A percentile compares a stretch with the other conserved stretches of the same genome.
phyloP scores from a whole-genome alignment of 2,888 invertebrate species.

The Drosophila mercatorum region DNA sequence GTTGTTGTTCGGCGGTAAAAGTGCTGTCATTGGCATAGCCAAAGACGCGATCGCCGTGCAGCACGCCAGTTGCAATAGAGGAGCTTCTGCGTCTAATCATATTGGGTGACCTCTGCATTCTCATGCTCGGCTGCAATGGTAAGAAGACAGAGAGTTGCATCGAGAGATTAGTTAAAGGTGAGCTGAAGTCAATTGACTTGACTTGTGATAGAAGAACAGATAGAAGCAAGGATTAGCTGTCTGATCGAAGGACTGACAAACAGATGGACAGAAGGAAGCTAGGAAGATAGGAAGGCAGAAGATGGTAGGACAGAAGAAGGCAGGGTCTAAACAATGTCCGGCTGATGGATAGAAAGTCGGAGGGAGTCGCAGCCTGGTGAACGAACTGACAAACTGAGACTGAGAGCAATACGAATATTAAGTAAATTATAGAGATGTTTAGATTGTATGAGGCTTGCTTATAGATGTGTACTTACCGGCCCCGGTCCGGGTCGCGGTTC shows the following conservation, averaged over 20 bases:
- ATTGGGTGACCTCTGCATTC: constrained; percentile 81
- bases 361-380: neutral
- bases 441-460: neutral
- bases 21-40: constrained; percentile 48
- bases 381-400: neutral
- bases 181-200: too few species aligned
- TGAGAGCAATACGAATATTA: too few species aligned
- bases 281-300: too few species aligned
- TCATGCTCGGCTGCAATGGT: constrained; percentile 36
- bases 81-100: constrained; percentile 82
- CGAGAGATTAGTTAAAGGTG: neutral
- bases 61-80: constrained; percentile 81
- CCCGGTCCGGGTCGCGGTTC: constrained; percentile 1
- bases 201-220: neutral
- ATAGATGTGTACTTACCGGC: neutral
- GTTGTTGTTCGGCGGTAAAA: constrained; percentile 26
- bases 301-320: too few species aligned
- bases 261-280: neutral
- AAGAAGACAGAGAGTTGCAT: neutral
- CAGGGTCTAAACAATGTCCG: too few species aligned
- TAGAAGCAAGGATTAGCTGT: neutral
- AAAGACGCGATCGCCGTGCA: constrained; percentile 74
- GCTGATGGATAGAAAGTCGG: too few species aligned
- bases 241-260: too few species aligned
- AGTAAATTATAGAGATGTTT: neutral